phyloP scores from a whole-genome alignment of 2,113 vertebrate genomes.

The Scomber scombrus region DNA sequence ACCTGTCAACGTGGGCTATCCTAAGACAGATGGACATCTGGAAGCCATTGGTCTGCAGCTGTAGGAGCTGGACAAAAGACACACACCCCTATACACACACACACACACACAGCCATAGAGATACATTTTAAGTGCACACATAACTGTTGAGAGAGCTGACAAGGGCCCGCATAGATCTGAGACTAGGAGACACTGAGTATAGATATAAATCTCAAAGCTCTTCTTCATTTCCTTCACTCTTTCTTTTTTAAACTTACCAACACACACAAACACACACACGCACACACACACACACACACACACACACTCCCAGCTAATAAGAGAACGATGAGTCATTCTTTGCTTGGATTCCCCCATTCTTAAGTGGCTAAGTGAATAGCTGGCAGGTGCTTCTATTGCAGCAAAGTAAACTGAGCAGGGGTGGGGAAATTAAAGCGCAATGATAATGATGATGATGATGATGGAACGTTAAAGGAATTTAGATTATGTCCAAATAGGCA shows the following conservation, averaged over 20 bases:
- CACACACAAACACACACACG: slow-evolving; percentile 12
- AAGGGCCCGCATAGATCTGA: slow-evolving; percentile 70
- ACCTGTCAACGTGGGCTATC: slow-evolving; percentile 79
- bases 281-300: slow-evolving; percentile 22
- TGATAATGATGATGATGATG: slow-evolving; percentile 67
- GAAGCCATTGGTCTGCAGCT: slow-evolving; percentile 75
- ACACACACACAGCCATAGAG: slow-evolving; percentile 35
- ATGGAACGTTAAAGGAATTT: slow-evolving; percentile 63
- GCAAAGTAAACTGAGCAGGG: slow-evolving; percentile 61
- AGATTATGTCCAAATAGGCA: slow-evolving; percentile 56
- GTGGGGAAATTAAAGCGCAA: slow-evolving; percentile 49
- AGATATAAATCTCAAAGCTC: slow-evolving; percentile 61
- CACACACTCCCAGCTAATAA: slow-evolving; percentile 49
- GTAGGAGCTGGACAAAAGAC: slow-evolving; percentile 42
- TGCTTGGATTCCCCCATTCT: slow-evolving; percentile 56
- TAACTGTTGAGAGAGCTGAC: slow-evolving; percentile 70
- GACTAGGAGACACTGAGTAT: slow-evolving; percentile 52
- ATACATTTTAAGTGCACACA: slow-evolving; percentile 66
- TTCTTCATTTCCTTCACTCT: slow-evolving; percentile 38
- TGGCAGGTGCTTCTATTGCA: slow-evolving; percentile 73
- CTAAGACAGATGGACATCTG: slow-evolving; percentile 83
- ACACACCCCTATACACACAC: slow-evolving; percentile 16
- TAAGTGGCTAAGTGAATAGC: slow-evolving; percentile 71
- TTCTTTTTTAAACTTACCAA: slow-evolving; percentile 6
- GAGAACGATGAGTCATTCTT: slow-evolving; percentile 72